Base-by-base conservation (phyloP, 2,797 vertebrate species). In the Sciurus vulgaris region DNA sequence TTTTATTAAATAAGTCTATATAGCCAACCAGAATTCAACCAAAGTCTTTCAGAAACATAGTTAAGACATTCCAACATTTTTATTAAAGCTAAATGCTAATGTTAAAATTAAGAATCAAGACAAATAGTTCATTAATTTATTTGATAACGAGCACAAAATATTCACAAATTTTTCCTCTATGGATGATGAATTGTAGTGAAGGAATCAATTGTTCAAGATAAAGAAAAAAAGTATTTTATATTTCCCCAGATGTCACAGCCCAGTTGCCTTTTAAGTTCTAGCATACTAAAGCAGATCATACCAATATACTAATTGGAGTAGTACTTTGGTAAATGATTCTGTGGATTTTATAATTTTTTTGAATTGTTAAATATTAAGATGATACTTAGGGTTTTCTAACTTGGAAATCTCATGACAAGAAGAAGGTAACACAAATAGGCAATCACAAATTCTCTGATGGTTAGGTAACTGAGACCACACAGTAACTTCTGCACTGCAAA, bases 211-310 rank as follows among this genome's bases (percentile, higher is more conserved):
- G 65, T 30, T 30, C 95, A 87, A 77, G 33, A 87, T 91, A 97
- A 97, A 97, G 38, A 89, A 59, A 93, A 86, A 33, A 92, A 8
- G 15, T 6, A 93, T 94, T 79, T 93, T 7, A 81, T 89, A 95
- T 86, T 95, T 85, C 41, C 67, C 95, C 5, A 94, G 14, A 95
- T 61, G 90, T 85, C 22, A 70, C 88, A 30, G 35, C 90, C 15
- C 81, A 97, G 51, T 86, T 97, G 74, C 30, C 30, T 93, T 93
- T 97, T 77, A 95, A 63, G 54, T 90, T 94, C 17, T 85, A 76
- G 94, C 15, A 67, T 69, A 74, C 0, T 2, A 12, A 30, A 86
- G 59, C 65, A 67, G 33, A 74, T 86, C 74, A 86, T 86, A 56
- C 12, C 51, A 92, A 44, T 59, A 74, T 54, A 51, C 30, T 89